Evolutionary conservation across 2,888 invertebrate species (phyloP).

Genomic region (Pyrocoelia pectoralis): DNA sequence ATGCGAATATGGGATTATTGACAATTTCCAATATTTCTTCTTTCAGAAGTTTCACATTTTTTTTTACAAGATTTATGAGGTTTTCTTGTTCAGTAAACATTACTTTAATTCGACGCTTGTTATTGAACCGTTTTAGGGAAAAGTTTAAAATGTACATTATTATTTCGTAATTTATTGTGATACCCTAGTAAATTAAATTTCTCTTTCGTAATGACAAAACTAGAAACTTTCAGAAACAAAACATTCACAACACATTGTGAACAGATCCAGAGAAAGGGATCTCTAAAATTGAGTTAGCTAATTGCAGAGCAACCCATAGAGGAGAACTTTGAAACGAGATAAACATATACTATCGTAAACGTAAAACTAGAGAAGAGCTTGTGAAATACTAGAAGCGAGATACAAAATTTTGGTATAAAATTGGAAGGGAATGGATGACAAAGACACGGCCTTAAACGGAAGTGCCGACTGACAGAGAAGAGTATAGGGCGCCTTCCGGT

Average conservation of each 20-base stretch:
- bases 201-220: slow-evolving; percentile 6
- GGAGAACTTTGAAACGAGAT: slow-evolving; percentile 23
- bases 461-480: slow-evolving; percentile 23
- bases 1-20: no score
- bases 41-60: no score
- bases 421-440: slow-evolving; percentile 23
- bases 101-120: no score
- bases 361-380: slow-evolving; percentile 24
- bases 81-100: no score
- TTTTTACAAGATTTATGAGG: no score
- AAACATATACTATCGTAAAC: slow-evolving; percentile 30
- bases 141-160: no score
- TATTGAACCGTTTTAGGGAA: no score
- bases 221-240: slow-evolving; percentile 55
- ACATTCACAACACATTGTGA: slow-evolving; percentile 60
- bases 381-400: slow-evolving; percentile 30
- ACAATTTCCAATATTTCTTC: no score
- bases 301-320: slow-evolving; percentile 54
- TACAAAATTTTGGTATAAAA: slow-evolving; percentile 34
- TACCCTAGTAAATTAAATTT: slow-evolving; percentile 1
- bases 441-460: slow-evolving; percentile 22
- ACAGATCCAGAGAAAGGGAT: slow-evolving; percentile 60
- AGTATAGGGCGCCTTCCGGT: slow-evolving; percentile 49
- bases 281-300: slow-evolving; percentile 62
- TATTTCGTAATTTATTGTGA: background rate